Evolutionary conservation across 2,113 vertebrate species (phyloP).

Genomic region (Lamprotornis superbus): DNA sequence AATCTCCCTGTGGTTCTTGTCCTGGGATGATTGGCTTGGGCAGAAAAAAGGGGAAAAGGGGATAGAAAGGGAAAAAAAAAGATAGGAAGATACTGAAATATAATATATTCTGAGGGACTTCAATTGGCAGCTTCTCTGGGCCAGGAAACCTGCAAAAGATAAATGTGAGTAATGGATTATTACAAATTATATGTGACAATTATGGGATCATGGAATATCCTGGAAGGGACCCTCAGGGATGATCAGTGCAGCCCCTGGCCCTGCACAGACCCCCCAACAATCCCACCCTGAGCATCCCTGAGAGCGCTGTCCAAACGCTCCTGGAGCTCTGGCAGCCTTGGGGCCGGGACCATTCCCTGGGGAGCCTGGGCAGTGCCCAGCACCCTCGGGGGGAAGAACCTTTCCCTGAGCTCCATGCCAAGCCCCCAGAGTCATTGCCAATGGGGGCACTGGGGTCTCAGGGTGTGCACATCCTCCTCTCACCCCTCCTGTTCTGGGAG

Average conservation of each 20-base stretch:
- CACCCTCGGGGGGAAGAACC: not conserved
- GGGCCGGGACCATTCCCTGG: not conserved
- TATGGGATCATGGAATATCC: not conserved
- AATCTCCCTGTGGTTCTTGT: not conserved
- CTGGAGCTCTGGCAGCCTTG: not conserved
- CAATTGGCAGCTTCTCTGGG: not conserved
- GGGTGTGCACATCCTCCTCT: fast-evolving
- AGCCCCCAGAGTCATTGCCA: not conserved
- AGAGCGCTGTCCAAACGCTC: not conserved
- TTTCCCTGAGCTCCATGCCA: not conserved
- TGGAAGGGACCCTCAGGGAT: not conserved
- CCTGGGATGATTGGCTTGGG: not conserved
- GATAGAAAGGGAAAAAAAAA: not conserved
- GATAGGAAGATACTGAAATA: not conserved
- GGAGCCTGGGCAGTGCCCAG: not conserved
- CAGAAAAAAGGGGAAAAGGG: not conserved
- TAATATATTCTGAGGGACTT: not conserved
- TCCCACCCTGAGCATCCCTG: not conserved
- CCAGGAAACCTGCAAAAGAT: not conserved
- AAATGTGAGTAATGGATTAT: not conserved
- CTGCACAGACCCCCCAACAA: not conserved
- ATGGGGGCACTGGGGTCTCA: not conserved
- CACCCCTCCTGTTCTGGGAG: not conserved
- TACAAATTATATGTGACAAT: not conserved
- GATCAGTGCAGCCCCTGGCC: fast-evolving